These are phyloP conservation scores for Caenorhabditis doughertyi DNA, from an alignment of 2,888 invertebrate genomes.

Conservation along the genomic window DNA sequence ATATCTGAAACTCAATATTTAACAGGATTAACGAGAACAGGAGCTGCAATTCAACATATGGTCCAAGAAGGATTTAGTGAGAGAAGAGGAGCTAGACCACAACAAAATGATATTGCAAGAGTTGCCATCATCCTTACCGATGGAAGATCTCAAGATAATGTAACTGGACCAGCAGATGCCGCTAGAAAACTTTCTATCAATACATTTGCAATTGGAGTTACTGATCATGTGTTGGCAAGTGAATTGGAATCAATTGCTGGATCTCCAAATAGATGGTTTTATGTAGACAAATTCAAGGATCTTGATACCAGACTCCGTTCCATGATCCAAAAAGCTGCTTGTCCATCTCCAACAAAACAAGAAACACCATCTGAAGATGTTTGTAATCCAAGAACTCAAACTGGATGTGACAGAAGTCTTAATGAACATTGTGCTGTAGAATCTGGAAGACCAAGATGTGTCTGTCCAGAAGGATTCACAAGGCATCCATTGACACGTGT, in stretches of 20 bases:
- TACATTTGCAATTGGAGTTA: slow-evolving; percentile 83
- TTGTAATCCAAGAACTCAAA: slow-evolving; percentile 80
- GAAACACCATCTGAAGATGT: slow-evolving; percentile 65
- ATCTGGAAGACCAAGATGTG: slow-evolving; percentile 71
- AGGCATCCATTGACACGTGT: slow-evolving; percentile 81
- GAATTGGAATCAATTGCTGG: slow-evolving; percentile 82
- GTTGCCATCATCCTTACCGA: slow-evolving; percentile 84
- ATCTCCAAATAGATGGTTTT: slow-evolving; percentile 81
- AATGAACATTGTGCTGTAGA: slow-evolving; percentile 79
- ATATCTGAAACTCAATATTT: slow-evolving; percentile 73
- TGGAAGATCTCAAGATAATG: slow-evolving; percentile 83
- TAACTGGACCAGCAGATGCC: slow-evolving; percentile 82
- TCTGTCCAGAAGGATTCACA: slow-evolving; percentile 80
- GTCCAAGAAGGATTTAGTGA: slow-evolving; percentile 82
- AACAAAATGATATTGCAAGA: slow-evolving; percentile 65
- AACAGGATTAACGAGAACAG: slow-evolving; percentile 82
- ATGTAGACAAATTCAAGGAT: slow-evolving; percentile 83
- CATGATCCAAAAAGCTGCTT: slow-evolving; percentile 82
- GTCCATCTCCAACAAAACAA: slow-evolving; percentile 74
- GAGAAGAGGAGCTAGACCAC: slow-evolving; percentile 80
- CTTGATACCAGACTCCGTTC: slow-evolving; percentile 82
- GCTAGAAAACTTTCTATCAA: slow-evolving; percentile 81
- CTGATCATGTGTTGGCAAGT: slow-evolving; percentile 82
- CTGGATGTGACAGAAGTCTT: slow-evolving; percentile 81
- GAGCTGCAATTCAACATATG: slow-evolving; percentile 83